Evolutionary conservation across 2,888 invertebrate genomes (phyloP).

Genomic region (Eupithecia pulchellata): DNA sequence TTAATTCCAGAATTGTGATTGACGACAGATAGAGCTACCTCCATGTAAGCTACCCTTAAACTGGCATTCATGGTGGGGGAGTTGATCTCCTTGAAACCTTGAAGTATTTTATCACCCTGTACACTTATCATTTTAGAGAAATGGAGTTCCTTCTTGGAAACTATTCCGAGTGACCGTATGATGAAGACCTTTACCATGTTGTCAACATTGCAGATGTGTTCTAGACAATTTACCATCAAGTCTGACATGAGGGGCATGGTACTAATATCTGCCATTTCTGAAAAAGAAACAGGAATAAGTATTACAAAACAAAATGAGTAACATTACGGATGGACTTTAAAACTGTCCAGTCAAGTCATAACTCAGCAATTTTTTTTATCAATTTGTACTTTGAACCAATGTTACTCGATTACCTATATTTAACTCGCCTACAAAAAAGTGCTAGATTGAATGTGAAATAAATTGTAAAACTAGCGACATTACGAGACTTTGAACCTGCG

Average conservation of each 20-base stretch:
- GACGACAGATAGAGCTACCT: constrained; percentile 86
- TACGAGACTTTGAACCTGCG: no score
- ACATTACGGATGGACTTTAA: not conserved
- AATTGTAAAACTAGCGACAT: no score
- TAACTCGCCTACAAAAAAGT: not conserved
- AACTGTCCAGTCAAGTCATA: not conserved
- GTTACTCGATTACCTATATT: not conserved
- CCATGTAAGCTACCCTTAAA: constrained; percentile 88
- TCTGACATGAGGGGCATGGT: constrained; percentile 62
- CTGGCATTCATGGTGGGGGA: constrained; percentile 81
- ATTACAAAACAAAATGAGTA: not conserved
- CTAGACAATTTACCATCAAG: constrained; percentile 61
- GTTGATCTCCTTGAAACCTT: constrained; percentile 62
- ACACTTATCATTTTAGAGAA: constrained; percentile 84
- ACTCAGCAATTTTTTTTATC: not conserved
- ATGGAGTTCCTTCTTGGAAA: constrained; percentile 85
- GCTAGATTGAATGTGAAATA: no score
- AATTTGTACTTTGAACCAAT: not conserved
- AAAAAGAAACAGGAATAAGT: constrained; percentile 50
- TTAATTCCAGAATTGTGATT: constrained; percentile 87
- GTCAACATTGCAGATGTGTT: constrained; percentile 58
- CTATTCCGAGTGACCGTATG: constrained; percentile 86
- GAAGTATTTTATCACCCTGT: constrained; percentile 57
- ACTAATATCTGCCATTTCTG: constrained; percentile 65
- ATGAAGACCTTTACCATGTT: constrained; percentile 85